Evolutionary conservation across 2,888 invertebrate genomes (phyloP).

Genomic region (Drosophila leonis): DNA sequence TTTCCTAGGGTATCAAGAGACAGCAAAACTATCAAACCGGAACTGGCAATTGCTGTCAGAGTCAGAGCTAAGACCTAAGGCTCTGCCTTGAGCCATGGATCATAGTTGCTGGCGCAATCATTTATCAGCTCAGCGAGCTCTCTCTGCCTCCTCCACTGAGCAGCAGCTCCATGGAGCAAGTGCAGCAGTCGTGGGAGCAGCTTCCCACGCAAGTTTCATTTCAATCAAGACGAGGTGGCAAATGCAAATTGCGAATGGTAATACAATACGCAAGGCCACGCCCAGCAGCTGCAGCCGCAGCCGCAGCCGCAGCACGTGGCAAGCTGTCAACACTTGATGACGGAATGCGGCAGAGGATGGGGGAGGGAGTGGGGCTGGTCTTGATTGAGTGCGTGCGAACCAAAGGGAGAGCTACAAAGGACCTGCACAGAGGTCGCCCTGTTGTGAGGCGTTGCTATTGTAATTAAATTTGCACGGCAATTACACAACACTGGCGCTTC

Average conservation of each 20-base stretch:
- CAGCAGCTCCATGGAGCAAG: neutral
- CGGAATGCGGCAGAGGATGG: conserved; percentile 16
- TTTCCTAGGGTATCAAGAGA: conserved; percentile 22
- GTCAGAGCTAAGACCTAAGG: conserved; percentile 22
- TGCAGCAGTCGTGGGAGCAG: conserved; percentile 4
- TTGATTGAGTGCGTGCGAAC: conserved; percentile 62
- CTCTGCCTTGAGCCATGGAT: conserved; percentile 21
- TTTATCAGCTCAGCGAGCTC: conserved; percentile 45
- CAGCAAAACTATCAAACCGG: conserved; percentile 16
- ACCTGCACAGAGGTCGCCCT: conserved; percentile 1
- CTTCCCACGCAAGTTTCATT: conserved; percentile 34
- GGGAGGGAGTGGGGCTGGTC: neutral
- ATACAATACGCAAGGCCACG: conserved; percentile 67
- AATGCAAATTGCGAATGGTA: conserved; percentile 78
- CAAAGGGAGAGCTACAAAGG: conserved; percentile 9
- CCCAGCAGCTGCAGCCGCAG: conserved; percentile 30
- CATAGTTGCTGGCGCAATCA: conserved; percentile 44
- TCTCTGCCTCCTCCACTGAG: conserved; percentile 1
- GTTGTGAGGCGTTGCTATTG: conserved; percentile 58
- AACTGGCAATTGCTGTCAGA: conserved; percentile 41
- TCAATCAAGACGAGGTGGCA: conserved; percentile 59
- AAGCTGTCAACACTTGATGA: conserved; percentile 77
- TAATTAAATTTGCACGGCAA: conserved; percentile 86
- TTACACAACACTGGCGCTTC: conserved; percentile 74
- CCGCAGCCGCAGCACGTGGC: conserved; percentile 52